phyloP scores from a whole-genome alignment of 2,113 vertebrate genomes.

The Camelus bactrianus region DNA sequence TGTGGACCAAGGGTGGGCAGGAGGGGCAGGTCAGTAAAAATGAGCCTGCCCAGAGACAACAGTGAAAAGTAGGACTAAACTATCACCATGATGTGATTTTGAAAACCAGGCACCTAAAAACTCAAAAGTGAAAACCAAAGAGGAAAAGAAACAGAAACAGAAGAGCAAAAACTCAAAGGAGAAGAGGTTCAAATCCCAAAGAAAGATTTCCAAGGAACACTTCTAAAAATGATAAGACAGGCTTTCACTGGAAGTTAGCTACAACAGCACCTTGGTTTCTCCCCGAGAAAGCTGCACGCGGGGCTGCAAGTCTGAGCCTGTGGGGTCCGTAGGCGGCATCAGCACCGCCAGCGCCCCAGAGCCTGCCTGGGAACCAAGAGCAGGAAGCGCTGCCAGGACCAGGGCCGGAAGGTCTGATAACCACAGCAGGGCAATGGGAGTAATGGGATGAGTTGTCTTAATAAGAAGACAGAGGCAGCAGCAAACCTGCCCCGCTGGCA shows the following conservation, averaged over 20 bases:
- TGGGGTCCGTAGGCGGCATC: not conserved
- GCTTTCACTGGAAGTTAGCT: not conserved
- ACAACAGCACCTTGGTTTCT: not conserved
- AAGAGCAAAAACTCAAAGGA: not conserved
- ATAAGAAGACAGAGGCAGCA: not conserved
- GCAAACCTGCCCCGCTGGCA: not conserved
- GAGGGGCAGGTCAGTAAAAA: not conserved
- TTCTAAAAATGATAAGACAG: not conserved
- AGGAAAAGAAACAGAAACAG: not conserved
- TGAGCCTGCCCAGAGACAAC: not conserved
- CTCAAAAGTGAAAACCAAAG: not conserved
- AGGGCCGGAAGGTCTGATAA: not conserved
- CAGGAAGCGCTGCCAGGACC: not conserved
- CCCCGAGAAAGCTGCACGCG: not conserved
- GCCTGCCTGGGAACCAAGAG: not conserved
- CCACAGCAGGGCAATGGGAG: not conserved
- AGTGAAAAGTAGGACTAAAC: not conserved
- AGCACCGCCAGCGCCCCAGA: not conserved
- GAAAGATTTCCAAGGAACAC: not conserved
- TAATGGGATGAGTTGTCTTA: not conserved
- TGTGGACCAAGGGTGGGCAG: fast-evolving
- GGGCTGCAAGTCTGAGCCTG: not conserved
- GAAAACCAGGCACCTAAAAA: not conserved
- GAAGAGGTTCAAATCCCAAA: not conserved
- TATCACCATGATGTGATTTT: not conserved